Evolutionary conservation across 2,888 invertebrate species (phyloP), one percentile per base, ranked within the genome.

Genomic region (Limenitis camilla): DNA sequence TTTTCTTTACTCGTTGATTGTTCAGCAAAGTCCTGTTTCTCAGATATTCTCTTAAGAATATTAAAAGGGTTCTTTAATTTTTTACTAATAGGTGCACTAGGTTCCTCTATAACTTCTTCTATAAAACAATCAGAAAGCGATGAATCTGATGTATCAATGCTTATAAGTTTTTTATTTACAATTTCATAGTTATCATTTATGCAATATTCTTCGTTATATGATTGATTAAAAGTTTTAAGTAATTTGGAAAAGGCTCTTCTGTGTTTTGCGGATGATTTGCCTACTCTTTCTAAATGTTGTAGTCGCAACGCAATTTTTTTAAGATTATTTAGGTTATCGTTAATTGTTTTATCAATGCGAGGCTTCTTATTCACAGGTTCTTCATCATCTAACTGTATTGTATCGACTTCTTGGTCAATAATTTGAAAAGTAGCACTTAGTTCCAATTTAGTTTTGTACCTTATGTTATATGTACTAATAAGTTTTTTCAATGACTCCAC

Each of bases 41-140:
- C 72, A 19, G 74, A 68, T 5, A 76, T 62, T 35, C 69, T 69
- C 58, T 79, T 84, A 3, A 85, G 43, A 36, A 84, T 71, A 54
- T 74, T 79, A 53, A 83, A 85, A 1, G 86, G 86, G 62, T 86
- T 85, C 33, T 71, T 75, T 27, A 80, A 56, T 55, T 73, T 82
- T 59, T 74, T 85, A 5, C 69, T 64, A 50, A 59, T 52, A 11
- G 35, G 33, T 27, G 59, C 49, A 56, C 62, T 58, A 10, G 63
- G 56, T 19, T 19, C 19, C 3, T 19, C 19, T 19, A 19, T 19
- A n/a, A 41, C 49, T 52, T 72, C 66, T 58, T 76, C 68, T 45
- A 71, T 62, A 6, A 74, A 55, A n/a, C 71, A 72, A 49, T 84
- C 84, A 0, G 78, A 74, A 57, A 82, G 82, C 1, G 56, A 55